phyloP scores from a whole-genome alignment of 2,113 vertebrate species.

The Saguinus midas region DNA sequence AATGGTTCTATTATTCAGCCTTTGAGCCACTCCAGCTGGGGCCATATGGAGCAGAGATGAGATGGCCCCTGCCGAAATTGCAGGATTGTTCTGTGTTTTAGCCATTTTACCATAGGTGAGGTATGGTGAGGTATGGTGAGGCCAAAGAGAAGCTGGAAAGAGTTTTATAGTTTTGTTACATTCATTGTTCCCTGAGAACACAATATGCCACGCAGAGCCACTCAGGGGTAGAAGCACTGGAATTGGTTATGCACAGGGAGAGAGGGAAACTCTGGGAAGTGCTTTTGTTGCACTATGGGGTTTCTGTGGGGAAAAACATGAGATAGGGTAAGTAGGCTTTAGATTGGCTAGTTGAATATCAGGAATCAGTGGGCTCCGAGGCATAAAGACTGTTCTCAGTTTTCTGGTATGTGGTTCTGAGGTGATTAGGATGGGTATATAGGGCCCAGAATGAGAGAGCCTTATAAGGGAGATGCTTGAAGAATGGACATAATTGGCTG shows the following conservation, averaged over 20 bases:
- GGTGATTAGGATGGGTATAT: neutral
- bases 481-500: neutral
- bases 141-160: neutral
- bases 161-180: neutral
- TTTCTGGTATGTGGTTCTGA: neutral
- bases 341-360: neutral
- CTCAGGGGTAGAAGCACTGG: neutral
- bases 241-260: neutral
- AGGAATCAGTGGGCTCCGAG: neutral
- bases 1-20: neutral
- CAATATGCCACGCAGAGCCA: rapidly evolving
- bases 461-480: neutral
- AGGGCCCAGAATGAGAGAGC: neutral
- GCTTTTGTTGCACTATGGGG: neutral
- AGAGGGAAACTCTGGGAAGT: neutral
- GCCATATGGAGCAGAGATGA: neutral
- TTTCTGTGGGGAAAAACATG: neutral
- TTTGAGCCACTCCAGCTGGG: neutral
- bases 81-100: neutral
- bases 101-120: neutral
- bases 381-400: neutral
- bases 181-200: neutral
- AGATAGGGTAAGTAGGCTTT: neutral
- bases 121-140: neutral
- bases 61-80: neutral